Percentiles rank a stretch among this genome's conserved stretches.
These are phyloP conservation scores for Melanchra persicariae DNA, from an alignment of 2,888 invertebrate genomes.

Conservation along the genomic window DNA sequence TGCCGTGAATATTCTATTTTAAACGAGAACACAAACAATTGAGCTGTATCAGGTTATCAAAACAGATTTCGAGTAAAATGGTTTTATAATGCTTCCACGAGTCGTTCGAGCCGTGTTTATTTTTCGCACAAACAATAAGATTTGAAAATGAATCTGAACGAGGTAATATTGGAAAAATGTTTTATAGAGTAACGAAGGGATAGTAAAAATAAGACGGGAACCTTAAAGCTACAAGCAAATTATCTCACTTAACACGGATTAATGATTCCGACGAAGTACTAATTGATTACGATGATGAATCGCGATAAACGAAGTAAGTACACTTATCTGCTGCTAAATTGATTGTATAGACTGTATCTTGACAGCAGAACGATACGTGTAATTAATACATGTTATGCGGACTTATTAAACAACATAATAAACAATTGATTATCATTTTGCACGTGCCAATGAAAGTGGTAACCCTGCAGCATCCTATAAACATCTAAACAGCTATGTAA, in stretches of 20 bases:
- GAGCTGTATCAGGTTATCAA: slow-evolving; percentile 31
- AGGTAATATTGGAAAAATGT: slow-evolving; percentile 5
- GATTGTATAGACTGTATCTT: slow-evolving; percentile 54
- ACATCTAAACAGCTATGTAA: slow-evolving; percentile 60
- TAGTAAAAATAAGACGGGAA: slow-evolving; percentile 10
- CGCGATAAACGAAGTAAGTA: slow-evolving; percentile 30
- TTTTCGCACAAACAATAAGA: slow-evolving; percentile 22
- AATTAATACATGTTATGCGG: slow-evolving; percentile 63
- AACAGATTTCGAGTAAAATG: slow-evolving; percentile 36
- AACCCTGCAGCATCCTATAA: slow-evolving; percentile 60
- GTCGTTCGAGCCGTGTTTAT: slow-evolving; percentile 16
- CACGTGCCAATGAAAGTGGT: slow-evolving; percentile 62
- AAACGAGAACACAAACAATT: slow-evolving; percentile 22
- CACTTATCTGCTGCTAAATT: slow-evolving; percentile 42
- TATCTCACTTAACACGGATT: slow-evolving; percentile 34
- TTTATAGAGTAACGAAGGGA: background rate
- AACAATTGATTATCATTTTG: slow-evolving; percentile 49
- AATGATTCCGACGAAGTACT: slow-evolving; percentile 37
- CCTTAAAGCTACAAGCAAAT: slow-evolving; percentile 7
- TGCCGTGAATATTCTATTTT: slow-evolving; percentile 27
- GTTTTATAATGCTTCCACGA: slow-evolving; percentile 18
- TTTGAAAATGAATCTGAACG: slow-evolving; percentile 21
- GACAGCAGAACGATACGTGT: slow-evolving; percentile 55
- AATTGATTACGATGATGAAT: slow-evolving; percentile 47
- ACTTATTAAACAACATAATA: slow-evolving; percentile 60